A percentile compares a stretch with the other conserved stretches of the same genome.
These are phyloP conservation scores for Eclectus roratus DNA, from an alignment of 2,113 vertebrate genomes.

Conservation along the genomic window DNA sequence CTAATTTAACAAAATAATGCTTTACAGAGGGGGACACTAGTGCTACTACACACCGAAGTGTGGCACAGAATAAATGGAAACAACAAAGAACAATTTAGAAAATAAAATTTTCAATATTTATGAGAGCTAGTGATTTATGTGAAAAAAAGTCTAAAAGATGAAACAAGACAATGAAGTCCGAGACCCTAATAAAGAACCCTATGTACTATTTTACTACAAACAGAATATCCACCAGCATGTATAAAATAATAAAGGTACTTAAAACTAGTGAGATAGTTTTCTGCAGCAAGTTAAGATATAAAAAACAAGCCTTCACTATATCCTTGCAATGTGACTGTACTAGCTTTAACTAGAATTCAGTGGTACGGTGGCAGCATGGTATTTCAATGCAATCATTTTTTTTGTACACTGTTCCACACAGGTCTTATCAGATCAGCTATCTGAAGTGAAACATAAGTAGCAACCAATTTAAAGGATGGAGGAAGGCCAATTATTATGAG, in stretches of 20 bases:
- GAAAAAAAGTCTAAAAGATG: background rate
- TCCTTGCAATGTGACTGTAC: background rate
- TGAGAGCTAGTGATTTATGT: background rate
- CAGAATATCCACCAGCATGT: background rate
- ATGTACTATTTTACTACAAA: background rate
- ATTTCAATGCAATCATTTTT: background rate
- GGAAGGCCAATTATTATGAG: background rate
- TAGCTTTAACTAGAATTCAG: background rate
- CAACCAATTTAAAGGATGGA: background rate
- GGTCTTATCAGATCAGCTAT: background rate
- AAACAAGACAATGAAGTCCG: background rate
- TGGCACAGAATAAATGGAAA: background rate
- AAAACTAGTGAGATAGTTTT: background rate
- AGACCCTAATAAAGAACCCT: background rate
- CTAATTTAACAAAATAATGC: background rate
- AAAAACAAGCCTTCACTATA: background rate
- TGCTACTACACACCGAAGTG: background rate
- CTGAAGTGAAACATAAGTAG: background rate
- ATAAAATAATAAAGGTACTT: background rate
- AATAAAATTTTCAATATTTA: background rate
- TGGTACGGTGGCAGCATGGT: background rate
- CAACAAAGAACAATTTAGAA: background rate
- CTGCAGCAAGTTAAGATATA: background rate
- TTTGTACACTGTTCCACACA: background rate
- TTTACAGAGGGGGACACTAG: background rate